Evolutionary conservation across 2,797 vertebrate species (phyloP).

Genomic region (Pithecia hirsuta): DNA sequence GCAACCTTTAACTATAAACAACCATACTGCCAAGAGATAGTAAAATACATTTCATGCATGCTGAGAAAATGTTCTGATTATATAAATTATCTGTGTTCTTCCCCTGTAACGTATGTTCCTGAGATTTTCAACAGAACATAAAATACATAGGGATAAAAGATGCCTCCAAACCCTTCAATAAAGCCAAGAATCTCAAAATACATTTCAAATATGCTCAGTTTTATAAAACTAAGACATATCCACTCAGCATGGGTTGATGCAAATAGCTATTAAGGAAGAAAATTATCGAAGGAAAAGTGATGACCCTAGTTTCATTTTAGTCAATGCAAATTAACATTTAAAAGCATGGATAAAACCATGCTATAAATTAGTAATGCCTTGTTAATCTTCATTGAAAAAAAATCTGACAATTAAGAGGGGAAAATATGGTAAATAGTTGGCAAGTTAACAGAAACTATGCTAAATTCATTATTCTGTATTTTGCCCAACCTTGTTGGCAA

Average conservation of each 20-base stretch:
- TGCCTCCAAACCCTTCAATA: conserved; percentile 10
- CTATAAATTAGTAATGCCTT: conserved; percentile 31
- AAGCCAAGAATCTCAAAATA: conserved; percentile 54
- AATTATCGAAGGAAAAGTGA: not conserved
- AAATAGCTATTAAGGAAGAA: conserved; percentile 12
- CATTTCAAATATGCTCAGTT: conserved; percentile 49
- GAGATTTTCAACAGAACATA: conserved; percentile 49
- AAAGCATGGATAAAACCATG: conserved; percentile 1
- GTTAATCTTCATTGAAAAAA: conserved; percentile 42
- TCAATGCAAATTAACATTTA: conserved; percentile 12
- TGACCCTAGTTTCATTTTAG: not conserved
- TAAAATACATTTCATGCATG: not conserved
- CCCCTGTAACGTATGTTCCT: conserved; percentile 33
- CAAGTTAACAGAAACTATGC: not conserved
- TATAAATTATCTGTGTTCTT: conserved; percentile 34
- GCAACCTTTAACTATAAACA: not conserved
- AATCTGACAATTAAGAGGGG: not conserved
- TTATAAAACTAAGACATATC: conserved; percentile 32
- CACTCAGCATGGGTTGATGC: not conserved
- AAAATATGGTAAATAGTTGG: not conserved
- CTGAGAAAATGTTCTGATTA: not conserved
- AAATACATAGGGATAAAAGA: not conserved
- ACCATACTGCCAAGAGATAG: not conserved
- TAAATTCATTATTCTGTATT: conserved; percentile 32
- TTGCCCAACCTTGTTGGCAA: not conserved